phyloP scores from a whole-genome alignment of 2,797 vertebrate genomes.

The Micromesistius poutassou region DNA sequence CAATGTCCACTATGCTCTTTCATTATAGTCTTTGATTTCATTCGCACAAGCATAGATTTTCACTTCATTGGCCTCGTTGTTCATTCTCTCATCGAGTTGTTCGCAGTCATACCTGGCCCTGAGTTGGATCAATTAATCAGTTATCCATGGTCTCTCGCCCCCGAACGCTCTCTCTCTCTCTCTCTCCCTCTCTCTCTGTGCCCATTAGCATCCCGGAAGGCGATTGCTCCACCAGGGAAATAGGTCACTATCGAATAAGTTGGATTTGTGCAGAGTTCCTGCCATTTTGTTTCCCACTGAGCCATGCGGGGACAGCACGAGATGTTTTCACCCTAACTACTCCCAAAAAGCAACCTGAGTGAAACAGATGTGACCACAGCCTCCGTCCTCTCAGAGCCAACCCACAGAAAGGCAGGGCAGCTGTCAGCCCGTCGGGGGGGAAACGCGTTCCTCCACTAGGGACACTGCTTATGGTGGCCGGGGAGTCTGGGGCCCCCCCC shows the following conservation, averaged over 20 bases:
- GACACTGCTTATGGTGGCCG: too few relatives aligned
- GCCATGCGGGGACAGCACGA: not conserved
- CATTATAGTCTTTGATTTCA: slow-evolving; percentile 52
- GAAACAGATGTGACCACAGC: not conserved
- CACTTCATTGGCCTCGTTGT: not conserved
- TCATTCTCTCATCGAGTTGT: slow-evolving; percentile 31
- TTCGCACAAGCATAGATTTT: slow-evolving; percentile 39
- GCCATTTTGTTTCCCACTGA: not conserved
- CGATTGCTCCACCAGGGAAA: not conserved
- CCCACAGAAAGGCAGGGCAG: slow-evolving; percentile 42
- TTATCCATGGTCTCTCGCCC: slow-evolving; percentile 55
- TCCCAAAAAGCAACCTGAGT: not conserved
- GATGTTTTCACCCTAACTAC: not conserved
- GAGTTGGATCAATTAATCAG: slow-evolving; percentile 51
- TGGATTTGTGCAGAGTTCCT: not conserved
- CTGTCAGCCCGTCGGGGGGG: slow-evolving; percentile 51
- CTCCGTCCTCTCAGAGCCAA: not conserved
- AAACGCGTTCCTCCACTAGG: slow-evolving; percentile 26
- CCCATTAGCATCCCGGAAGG: not conserved
- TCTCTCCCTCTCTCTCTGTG: not conserved
- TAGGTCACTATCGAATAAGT: slow-evolving; percentile 25
- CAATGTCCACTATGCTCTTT: slow-evolving; percentile 45
- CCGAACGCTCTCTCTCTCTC: not conserved
- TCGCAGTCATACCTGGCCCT: slow-evolving; percentile 44
- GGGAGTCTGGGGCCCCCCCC: too few relatives aligned